phyloP scores from a whole-genome alignment of 2,797 vertebrate genomes.

The Kryptolebias ocellatus region DNA sequence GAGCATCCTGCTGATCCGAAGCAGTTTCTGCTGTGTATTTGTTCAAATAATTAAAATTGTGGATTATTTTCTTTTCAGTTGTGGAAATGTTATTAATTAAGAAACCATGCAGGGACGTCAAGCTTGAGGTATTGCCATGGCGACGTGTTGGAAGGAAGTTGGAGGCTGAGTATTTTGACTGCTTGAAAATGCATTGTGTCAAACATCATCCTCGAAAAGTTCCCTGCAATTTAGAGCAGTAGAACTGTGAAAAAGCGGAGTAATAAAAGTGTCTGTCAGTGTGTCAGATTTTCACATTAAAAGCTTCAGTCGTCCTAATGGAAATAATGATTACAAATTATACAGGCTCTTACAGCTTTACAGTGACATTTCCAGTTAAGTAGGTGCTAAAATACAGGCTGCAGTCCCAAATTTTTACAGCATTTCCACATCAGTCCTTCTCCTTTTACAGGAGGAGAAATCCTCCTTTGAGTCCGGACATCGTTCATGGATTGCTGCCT shows the following conservation, averaged over 20 bases:
- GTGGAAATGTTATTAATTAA: background rate
- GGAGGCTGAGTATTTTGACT: slow-evolving; percentile 1
- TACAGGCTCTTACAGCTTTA: background rate
- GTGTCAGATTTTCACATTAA: background rate
- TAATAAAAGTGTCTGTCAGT: background rate
- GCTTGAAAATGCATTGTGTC: slow-evolving; percentile 2
- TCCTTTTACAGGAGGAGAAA: background rate
- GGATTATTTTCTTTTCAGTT: too few relatives aligned
- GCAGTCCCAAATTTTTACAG: background rate
- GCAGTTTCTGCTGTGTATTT: too few relatives aligned
- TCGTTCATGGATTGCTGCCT: slow-evolving; percentile 9
- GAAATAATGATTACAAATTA: background rate
- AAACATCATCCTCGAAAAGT: slow-evolving; percentile 4
- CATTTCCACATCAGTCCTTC: background rate
- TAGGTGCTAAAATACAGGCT: background rate
- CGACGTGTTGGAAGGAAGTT: slow-evolving; percentile 28
- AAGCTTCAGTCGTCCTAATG: background rate
- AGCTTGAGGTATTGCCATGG: slow-evolving; percentile 33
- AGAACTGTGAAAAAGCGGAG: background rate
- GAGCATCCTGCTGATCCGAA: too few relatives aligned
- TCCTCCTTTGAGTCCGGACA: background rate
- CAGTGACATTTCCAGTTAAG: background rate
- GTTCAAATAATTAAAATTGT: too few relatives aligned
- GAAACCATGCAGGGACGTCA: slow-evolving; percentile 5
- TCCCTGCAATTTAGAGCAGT: background rate